phyloP scores from a whole-genome alignment of 2,797 vertebrate species.

The Limosa lapponica region DNA sequence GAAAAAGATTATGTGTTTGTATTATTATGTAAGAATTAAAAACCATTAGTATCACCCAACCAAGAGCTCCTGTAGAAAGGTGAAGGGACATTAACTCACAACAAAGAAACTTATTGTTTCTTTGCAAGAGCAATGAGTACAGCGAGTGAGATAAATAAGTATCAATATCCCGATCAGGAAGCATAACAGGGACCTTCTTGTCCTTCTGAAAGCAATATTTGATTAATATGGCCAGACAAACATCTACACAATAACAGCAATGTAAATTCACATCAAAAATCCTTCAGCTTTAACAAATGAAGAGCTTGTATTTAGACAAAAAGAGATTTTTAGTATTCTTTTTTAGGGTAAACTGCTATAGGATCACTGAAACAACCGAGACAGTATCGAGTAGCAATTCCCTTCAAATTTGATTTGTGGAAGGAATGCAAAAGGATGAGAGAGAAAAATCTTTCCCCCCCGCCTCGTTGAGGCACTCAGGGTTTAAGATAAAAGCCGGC shows the following conservation, averaged over 20 bases:
- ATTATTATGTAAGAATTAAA: background rate
- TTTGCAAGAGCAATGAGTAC: background rate
- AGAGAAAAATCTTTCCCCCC: background rate
- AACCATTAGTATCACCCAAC: background rate
- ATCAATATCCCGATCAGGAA: background rate
- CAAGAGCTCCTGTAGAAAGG: background rate
- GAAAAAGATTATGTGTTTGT: background rate
- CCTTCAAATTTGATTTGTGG: background rate
- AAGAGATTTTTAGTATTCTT: background rate
- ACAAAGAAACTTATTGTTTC: background rate
- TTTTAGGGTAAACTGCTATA: background rate
- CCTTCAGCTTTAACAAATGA: background rate
- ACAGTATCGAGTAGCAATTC: rapidly evolving
- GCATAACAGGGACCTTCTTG: background rate
- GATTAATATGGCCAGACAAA: background rate
- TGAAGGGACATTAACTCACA: background rate
- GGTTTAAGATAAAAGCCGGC: background rate
- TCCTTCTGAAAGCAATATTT: background rate
- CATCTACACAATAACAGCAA: background rate
- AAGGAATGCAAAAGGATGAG: background rate
- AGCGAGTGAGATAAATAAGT: background rate
- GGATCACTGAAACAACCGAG: background rate
- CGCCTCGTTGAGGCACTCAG: background rate
- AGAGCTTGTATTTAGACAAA: background rate
- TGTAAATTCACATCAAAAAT: background rate